phyloP scores from a whole-genome alignment of 2,888 invertebrate species.

The Drosophila borealis region DNA sequence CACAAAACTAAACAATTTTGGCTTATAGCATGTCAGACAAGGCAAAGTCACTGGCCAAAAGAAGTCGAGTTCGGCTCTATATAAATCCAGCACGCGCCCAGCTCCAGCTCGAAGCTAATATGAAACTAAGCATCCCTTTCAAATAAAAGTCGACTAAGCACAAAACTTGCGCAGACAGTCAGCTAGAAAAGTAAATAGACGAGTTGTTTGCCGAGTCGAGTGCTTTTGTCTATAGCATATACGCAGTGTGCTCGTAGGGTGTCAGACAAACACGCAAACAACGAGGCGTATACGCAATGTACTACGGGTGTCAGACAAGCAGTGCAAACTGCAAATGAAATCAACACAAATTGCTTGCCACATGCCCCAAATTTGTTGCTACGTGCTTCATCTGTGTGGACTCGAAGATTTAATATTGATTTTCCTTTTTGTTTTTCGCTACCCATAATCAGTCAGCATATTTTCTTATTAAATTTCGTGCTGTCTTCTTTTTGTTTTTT shows the following conservation, averaged over 20 bases:
- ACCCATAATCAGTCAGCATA: constrained; percentile 58
- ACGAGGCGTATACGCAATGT: constrained; percentile 51
- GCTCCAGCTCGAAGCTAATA: constrained; percentile 14
- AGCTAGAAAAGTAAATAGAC: constrained; percentile 32
- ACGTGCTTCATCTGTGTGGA: constrained; percentile 41
- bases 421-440: constrained; percentile 30
- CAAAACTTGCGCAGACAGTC: constrained; percentile 34
- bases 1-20: constrained; percentile 19
- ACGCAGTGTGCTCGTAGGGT: constrained; percentile 24
- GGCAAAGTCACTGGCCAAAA: constrained; percentile 5
- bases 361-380: constrained; percentile 61
- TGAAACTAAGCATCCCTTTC: constrained; percentile 13
- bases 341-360: constrained; percentile 76
- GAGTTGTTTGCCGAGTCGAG: constrained; percentile 29
- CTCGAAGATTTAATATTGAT: constrained; percentile 60
- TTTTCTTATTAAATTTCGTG: constrained; percentile 63
- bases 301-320: constrained; percentile 43
- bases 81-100: constrained; percentile 13
- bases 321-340: constrained; percentile 73
- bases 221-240: constrained; percentile 22
- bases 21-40: constrained; percentile 20
- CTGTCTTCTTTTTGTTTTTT: constrained; percentile 24
- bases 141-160: constrained; percentile 52
- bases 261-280: constrained; percentile 24
- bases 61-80: constrained; percentile 11